Conservation (phyloP, 2,888 invertebrate species). For the Diarsia rubi region DNA sequence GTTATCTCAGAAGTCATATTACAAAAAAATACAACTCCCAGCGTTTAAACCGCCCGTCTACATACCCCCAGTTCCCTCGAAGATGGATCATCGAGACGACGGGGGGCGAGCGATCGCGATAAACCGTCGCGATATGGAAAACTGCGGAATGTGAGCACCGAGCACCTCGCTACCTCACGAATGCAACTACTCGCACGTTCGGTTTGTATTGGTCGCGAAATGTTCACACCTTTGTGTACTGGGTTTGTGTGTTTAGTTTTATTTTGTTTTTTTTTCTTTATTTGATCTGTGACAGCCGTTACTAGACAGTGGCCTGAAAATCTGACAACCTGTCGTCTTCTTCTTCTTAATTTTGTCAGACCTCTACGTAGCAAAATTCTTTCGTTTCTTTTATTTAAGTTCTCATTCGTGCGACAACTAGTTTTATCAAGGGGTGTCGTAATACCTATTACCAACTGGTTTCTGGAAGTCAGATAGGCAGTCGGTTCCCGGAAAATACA, state of each 20-base stretch:
- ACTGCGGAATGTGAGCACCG: constrained; percentile 75
- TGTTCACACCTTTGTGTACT: constrained; percentile 42
- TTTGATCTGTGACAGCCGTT: not conserved
- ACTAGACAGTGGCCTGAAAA: not conserved
- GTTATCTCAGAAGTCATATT: not conserved
- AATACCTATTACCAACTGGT: not conserved
- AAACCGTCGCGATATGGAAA: constrained; percentile 86
- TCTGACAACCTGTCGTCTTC: not conserved
- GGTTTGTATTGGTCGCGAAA: constrained; percentile 38
- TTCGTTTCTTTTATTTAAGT: too few relatives aligned
- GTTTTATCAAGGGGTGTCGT: not conserved
- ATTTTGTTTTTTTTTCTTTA: not conserved
- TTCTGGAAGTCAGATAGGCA: not conserved
- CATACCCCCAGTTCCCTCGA: constrained; percentile 72
- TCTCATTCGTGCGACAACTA: too few relatives aligned
- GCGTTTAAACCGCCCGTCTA: constrained; percentile 72
- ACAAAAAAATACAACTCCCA: not conserved
- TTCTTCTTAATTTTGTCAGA: too few relatives aligned
- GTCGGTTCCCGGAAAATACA: not conserved
- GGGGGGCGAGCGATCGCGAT: constrained; percentile 83
- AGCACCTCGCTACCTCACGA: constrained; percentile 68
- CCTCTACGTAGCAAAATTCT: too few relatives aligned
- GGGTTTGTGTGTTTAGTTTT: not conserved
- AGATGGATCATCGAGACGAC: constrained; percentile 87
- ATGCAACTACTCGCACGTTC: constrained; percentile 55